A percentile compares a stretch with the other conserved stretches of the same genome.
phyloP scores from a whole-genome alignment of 2,113 vertebrate species.

The Dasyprocta punctata region DNA sequence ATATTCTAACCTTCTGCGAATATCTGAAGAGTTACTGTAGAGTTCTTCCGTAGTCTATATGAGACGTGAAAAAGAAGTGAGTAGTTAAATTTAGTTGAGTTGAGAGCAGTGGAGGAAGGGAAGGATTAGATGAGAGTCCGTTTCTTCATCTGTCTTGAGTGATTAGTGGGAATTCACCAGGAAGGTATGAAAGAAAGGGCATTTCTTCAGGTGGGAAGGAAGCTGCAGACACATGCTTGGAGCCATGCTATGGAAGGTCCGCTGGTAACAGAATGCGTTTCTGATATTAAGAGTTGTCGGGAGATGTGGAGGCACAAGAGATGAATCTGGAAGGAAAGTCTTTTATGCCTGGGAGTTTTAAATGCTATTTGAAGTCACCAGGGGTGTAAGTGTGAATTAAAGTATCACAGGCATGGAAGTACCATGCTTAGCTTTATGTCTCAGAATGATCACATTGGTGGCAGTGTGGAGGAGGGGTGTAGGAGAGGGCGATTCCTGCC shows the following conservation, averaged over 20 bases:
- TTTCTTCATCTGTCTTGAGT: slow-evolving; percentile 41
- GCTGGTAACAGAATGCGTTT: not conserved
- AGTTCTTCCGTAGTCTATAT: not conserved
- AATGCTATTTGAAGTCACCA: slow-evolving; percentile 39
- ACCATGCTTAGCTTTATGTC: slow-evolving; percentile 1
- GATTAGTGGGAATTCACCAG: not conserved
- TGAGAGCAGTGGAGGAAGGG: not conserved
- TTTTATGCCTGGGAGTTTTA: not conserved
- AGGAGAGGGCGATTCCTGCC: not conserved
- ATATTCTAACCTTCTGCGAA: not conserved
- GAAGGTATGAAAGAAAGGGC: not conserved
- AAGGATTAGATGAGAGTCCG: not conserved
- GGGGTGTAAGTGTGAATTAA: not conserved
- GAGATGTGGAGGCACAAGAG: not conserved
- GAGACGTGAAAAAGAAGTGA: not conserved
- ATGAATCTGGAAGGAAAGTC: not conserved
- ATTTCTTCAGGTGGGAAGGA: not conserved
- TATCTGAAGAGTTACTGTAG: not conserved
- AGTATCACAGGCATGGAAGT: not conserved
- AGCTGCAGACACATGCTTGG: not conserved
- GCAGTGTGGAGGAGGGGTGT: not conserved
- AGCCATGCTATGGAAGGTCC: not conserved
- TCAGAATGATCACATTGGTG: not conserved
- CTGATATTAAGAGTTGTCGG: not conserved
- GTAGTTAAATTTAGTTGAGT: not conserved